A percentile compares a stretch with the other conserved stretches of the same genome.
Conservation (phyloP, 2,888 invertebrate genomes). For the Pristionchus exspectatus region DNA sequence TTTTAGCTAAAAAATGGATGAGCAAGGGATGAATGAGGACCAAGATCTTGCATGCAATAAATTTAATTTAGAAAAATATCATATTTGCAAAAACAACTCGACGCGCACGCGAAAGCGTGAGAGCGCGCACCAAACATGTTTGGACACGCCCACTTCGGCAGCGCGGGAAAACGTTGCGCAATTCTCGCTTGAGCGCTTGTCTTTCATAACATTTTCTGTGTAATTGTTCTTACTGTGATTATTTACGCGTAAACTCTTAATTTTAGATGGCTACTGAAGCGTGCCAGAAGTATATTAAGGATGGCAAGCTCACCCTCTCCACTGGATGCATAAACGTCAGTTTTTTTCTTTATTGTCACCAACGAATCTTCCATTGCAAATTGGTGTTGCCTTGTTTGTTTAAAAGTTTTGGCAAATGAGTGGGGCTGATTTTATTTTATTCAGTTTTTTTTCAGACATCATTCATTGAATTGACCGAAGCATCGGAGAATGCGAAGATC, state of each 20-base stretch:
- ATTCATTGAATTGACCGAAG: not conserved
- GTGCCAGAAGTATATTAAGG: conserved; percentile 10
- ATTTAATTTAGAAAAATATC: no score
- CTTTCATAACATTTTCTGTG: not conserved
- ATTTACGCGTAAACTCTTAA: not conserved
- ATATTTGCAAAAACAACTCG: no score
- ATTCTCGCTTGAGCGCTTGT: not conserved
- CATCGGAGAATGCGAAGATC: conserved; percentile 29
- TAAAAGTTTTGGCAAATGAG: no score
- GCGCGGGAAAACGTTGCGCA: conserved; percentile 1
- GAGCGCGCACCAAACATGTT: not conserved
- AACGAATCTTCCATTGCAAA: not conserved
- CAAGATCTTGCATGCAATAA: no score
- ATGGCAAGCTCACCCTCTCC: conserved; percentile 42
- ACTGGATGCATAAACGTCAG: conserved; percentile 11
- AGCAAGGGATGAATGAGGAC: no score
- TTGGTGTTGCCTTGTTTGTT: not conserved
- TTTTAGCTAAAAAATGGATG: no score
- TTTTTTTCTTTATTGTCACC: not conserved
- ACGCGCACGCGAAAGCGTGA: no score
- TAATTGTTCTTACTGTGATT: not conserved
- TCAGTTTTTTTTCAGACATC: not conserved
- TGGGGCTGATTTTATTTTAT: no score
- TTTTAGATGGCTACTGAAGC: conserved; percentile 33
- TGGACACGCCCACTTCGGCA: not conserved